phyloP scores from a whole-genome alignment of 1,140 invertebrate species.

The Luehdorfia chinensis region DNA sequence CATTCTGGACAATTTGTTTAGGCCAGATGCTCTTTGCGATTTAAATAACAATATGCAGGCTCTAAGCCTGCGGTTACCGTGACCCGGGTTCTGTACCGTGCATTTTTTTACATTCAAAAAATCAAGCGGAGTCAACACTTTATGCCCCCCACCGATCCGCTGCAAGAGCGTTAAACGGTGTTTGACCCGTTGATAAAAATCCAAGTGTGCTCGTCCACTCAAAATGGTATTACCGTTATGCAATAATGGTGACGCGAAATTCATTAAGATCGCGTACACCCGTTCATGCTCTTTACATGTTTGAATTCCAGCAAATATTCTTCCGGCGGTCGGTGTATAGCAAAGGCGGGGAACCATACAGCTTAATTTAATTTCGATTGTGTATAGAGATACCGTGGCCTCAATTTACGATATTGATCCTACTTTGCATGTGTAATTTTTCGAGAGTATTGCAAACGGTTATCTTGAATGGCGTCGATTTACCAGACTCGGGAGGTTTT shows the following conservation, averaged over 20 bases:
- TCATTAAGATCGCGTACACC: slow-evolving; percentile 20
- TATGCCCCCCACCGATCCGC: slow-evolving; percentile 13
- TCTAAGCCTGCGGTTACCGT: no score
- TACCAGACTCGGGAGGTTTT: not conserved
- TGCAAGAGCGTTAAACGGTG: slow-evolving; percentile 24
- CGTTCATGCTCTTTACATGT: not conserved
- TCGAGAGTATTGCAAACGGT: not conserved
- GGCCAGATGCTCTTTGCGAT: no score
- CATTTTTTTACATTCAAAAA: slow-evolving; percentile 18
- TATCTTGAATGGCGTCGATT: slow-evolving; percentile 6
- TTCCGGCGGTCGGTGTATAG: not conserved
- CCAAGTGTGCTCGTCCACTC: not conserved
- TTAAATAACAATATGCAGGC: no score
- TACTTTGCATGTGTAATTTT: not conserved
- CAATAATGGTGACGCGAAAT: slow-evolving; percentile 31
- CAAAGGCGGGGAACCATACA: not conserved
- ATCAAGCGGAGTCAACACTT: slow-evolving; percentile 13
- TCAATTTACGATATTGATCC: not conserved
- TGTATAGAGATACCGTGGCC: slow-evolving; percentile 5
- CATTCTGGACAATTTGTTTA: no score
- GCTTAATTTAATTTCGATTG: slow-evolving; percentile 8
- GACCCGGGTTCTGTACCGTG: no score
- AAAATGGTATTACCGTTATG: slow-evolving; percentile 27
- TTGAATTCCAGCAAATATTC: not conserved
- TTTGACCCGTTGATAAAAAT: slow-evolving; percentile 29